These are phyloP conservation scores for Maconellicoccus hirsutus DNA, from an alignment of 1,140 invertebrate species.

Conservation along the genomic window DNA sequence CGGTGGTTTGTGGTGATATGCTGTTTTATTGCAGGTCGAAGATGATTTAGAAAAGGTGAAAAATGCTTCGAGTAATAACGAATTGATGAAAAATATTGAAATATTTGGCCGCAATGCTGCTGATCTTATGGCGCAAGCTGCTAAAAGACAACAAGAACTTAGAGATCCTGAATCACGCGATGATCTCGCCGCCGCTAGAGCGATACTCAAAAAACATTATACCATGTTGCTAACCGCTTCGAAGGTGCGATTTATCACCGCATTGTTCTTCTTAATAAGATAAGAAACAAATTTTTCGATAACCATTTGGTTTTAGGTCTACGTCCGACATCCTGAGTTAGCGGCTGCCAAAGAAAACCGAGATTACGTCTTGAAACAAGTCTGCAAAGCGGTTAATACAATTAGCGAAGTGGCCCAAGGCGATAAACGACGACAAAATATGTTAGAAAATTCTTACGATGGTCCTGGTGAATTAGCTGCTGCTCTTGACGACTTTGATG, in stretches of 20 bases:
- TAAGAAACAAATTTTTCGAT: too few relatives aligned
- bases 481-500: slow-evolving; percentile 94
- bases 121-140: slow-evolving; percentile 85
- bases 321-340: slow-evolving; percentile 92
- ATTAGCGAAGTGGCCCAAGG: slow-evolving; percentile 89
- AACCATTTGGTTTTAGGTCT: slow-evolving; percentile 66
- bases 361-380: slow-evolving; percentile 89
- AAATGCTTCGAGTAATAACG: slow-evolving; percentile 83
- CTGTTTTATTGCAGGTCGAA: slow-evolving; percentile 71
- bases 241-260: too few relatives aligned
- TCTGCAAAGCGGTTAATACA: slow-evolving; percentile 89
- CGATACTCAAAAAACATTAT: slow-evolving; percentile 95
- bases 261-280: too few relatives aligned
- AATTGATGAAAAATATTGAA: slow-evolving; percentile 81
- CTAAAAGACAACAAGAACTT: slow-evolving; percentile 84
- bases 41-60: slow-evolving; percentile 85
- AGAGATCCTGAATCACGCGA: slow-evolving; percentile 89
- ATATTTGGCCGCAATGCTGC: slow-evolving; percentile 74
- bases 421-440: slow-evolving; percentile 44
- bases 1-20: too few relatives aligned
- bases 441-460: slow-evolving; percentile 53
- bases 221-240: slow-evolving; percentile 96
- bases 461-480: slow-evolving; percentile 90
- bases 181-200: slow-evolving; percentile 93
- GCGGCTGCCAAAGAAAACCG: slow-evolving; percentile 91